Conservation (phyloP, 2,888 invertebrate species). For the Dynastes maya region DNA sequence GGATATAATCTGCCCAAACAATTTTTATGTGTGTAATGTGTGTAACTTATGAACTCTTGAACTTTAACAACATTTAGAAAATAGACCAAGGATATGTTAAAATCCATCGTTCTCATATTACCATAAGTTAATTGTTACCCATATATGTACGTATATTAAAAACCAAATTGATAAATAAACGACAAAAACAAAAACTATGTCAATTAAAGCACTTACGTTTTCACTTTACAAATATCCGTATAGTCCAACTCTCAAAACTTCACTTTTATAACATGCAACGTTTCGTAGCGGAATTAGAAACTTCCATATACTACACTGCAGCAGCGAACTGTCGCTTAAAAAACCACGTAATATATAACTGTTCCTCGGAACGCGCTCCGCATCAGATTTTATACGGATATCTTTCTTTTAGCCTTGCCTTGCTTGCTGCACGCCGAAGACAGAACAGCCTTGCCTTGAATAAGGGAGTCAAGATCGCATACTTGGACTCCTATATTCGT, state of each 20-base stretch:
- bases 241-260: background rate
- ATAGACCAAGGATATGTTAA: too few species aligned
- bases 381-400: constrained; percentile 35
- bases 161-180: too few species aligned
- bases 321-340: background rate
- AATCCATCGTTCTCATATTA: too few species aligned
- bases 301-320: background rate
- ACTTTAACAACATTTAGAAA: too few species aligned
- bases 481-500: constrained; percentile 8
- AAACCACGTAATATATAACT: background rate
- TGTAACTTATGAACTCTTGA: too few species aligned
- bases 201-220: background rate
- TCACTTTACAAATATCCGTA: background rate
- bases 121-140: too few species aligned
- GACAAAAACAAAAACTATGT: background rate
- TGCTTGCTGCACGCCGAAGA: background rate
- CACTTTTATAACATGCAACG: background rate
- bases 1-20: too few species aligned
- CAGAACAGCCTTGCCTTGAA: constrained; percentile 39
- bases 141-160: too few species aligned
- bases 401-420: constrained; percentile 32
- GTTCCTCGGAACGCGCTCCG: background rate
- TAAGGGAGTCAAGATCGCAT: constrained; percentile 44
- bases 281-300: constrained; percentile 11
- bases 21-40: too few species aligned